Conservation (phyloP, 2,113 vertebrate species). For the Grammomys dolichurus region DNA sequence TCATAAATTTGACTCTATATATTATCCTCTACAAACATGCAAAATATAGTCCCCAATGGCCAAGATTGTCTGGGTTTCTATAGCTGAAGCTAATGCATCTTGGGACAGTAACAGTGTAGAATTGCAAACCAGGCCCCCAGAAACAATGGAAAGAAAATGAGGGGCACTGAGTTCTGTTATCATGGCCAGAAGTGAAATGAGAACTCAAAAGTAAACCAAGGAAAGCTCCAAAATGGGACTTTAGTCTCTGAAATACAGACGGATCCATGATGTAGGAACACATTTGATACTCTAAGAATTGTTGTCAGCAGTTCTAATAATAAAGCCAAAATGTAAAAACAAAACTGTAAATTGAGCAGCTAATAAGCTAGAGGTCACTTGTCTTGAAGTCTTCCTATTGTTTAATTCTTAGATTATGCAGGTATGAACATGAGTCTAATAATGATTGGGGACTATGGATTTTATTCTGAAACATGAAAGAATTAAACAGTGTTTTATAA, state of each 20-base stretch:
- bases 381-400: background rate
- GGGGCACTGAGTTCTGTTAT: background rate
- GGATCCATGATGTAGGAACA: background rate
- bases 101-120: background rate
- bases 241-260: slow-evolving; percentile 4
- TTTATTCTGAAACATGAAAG: background rate
- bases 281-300: background rate
- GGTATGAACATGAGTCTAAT: background rate
- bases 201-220: background rate
- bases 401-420: background rate
- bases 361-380: background rate
- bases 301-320: background rate
- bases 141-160: background rate
- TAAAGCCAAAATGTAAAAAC: slow-evolving; percentile 1
- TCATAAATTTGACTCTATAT: background rate
- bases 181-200: background rate
- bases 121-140: background rate
- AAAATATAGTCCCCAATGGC: background rate
- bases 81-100: background rate
- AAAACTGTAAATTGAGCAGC: background rate
- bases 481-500: background rate
- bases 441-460: background rate
- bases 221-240: background rate
- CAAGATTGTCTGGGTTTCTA: background rate
- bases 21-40: background rate